Conservation (phyloP, 92 coral and sea anemone species). For the Ricordea florida region DNA sequence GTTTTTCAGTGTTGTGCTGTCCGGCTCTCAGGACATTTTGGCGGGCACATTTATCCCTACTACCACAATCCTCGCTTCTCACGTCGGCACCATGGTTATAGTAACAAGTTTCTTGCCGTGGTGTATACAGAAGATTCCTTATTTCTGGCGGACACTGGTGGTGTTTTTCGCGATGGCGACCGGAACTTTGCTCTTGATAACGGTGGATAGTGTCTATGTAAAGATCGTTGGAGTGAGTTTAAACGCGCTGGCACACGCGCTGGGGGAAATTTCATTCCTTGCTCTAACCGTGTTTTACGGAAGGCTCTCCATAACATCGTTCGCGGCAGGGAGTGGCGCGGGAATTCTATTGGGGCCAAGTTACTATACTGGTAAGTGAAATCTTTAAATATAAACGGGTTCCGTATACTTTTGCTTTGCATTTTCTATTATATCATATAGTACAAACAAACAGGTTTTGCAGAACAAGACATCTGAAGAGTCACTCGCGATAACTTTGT, state of each 20-base stretch:
- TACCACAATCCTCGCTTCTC: constrained; percentile 66
- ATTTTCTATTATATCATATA: too few species aligned
- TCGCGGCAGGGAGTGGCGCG: constrained; percentile 89
- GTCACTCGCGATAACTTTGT: too few species aligned
- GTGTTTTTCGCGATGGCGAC: constrained; percentile 72
- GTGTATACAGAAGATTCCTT: constrained; percentile 80
- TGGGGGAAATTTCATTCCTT: constrained; percentile 82
- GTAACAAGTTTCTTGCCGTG: constrained; percentile 69
- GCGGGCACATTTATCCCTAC: constrained; percentile 86
- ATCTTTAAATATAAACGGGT: neutral
- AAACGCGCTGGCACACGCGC: constrained; percentile 79
- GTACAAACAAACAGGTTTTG: too few species aligned
- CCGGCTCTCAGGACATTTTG: constrained; percentile 81
- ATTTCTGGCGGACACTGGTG: constrained; percentile 65
- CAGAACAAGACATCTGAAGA: too few species aligned
- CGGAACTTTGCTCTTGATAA: constrained; percentile 60
- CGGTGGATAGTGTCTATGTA: constrained; percentile 67
- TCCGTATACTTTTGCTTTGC: neutral
- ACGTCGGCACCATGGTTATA: constrained; percentile 76
- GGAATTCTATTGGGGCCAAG: constrained; percentile 80
- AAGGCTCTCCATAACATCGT: constrained; percentile 62
- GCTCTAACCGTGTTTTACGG: constrained; percentile 82
- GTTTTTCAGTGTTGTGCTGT: constrained; percentile 57
- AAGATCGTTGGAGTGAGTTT: constrained; percentile 73
- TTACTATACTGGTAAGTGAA: constrained; percentile 69